phyloP scores from a whole-genome alignment of 2,888 invertebrate genomes.

The Thysanoteuthis rhombus region DNA sequence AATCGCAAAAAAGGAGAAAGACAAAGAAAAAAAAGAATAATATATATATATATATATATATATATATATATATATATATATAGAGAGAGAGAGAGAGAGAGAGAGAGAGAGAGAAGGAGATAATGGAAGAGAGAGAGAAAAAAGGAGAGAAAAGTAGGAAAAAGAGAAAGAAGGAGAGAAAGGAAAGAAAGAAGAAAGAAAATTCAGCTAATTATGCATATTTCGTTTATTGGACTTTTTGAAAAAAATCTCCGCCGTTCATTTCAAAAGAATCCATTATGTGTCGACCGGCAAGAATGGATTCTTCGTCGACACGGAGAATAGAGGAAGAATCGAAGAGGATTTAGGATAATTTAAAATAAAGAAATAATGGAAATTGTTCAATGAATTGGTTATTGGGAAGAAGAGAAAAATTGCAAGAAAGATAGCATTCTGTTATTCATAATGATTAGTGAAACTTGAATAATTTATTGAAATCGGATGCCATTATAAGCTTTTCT shows the following conservation, averaged over 20 bases:
- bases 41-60: no score
- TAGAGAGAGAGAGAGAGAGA: no score
- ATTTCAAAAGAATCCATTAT: background rate
- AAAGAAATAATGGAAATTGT: background rate
- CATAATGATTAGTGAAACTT: background rate
- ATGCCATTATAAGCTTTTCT: background rate
- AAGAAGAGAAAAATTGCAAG: background rate
- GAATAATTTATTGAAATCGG: conserved; percentile 12
- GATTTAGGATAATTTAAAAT: background rate
- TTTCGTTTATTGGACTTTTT: background rate
- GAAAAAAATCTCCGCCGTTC: background rate
- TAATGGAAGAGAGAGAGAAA: no score
- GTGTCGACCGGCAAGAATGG: background rate
- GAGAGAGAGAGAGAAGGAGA: no score
- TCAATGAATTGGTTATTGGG: background rate
- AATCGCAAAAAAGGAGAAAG: no score
- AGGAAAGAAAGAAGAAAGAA: background rate
- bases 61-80: no score
- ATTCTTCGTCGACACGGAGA: background rate
- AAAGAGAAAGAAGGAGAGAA: no score
- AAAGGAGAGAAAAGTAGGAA: no score
- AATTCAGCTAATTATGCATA: background rate
- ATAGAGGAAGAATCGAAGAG: background rate
- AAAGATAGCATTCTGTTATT: background rate
- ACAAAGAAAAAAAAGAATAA: no score